Evolutionary conservation across 2,113 vertebrate genomes (phyloP).

Genomic region (Nesospiza acunhae): DNA sequence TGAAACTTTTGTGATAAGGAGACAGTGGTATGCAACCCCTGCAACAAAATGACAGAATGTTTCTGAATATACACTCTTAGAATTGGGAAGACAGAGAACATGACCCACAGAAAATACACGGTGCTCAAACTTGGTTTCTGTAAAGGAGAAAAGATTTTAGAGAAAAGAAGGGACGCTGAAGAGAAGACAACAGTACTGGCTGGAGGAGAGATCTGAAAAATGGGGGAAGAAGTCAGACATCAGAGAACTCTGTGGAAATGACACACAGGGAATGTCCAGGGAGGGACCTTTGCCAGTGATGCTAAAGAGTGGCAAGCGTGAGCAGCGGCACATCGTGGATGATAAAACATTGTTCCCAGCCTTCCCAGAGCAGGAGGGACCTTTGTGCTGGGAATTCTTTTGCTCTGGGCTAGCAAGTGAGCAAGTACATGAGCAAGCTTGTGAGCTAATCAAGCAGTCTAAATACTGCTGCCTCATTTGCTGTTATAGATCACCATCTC

Average conservation of each 20-base stretch:
- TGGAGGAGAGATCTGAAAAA: neutral
- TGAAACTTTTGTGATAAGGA: too few species aligned
- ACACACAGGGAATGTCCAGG: neutral
- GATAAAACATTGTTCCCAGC: neutral
- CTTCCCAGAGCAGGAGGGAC: neutral
- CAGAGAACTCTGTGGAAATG: neutral
- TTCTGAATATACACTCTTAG: neutral
- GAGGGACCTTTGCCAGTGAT: neutral
- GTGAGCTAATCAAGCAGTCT: neutral
- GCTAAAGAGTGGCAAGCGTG: neutral
- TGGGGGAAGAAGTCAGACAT: neutral
- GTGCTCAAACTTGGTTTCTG: neutral
- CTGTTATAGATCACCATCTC: neutral
- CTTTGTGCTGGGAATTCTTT: neutral
- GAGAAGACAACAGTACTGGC: neutral
- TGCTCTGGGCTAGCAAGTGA: neutral
- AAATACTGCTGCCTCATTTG: neutral
- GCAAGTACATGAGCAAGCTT: neutral
- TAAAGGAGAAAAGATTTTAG: neutral
- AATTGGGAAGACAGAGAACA: neutral
- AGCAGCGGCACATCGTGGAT: neutral
- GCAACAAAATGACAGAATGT: neutral
- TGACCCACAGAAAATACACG: neutral
- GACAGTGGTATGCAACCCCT: too few species aligned
- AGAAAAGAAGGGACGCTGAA: neutral